Evolutionary conservation across 2,797 vertebrate genomes (phyloP).

Genomic region (Enteromius thamalakanensis): DNA sequence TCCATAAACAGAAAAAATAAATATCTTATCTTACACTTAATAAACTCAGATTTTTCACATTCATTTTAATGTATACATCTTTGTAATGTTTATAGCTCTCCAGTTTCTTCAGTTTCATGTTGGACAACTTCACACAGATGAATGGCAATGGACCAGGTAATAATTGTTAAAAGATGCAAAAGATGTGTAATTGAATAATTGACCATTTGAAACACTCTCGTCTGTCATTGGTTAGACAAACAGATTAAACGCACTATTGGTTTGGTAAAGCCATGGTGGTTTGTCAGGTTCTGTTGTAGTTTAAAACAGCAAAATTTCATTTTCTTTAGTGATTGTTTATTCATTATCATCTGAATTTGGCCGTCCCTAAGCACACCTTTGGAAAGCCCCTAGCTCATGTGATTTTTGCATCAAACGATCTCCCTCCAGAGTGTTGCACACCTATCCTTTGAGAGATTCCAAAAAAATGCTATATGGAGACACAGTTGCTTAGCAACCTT

Average conservation of each 20-base stretch:
- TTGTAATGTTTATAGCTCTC: constrained; percentile 80
- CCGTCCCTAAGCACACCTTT: constrained; percentile 3
- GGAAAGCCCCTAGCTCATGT: constrained; percentile 16
- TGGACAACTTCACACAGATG: constrained; percentile 84
- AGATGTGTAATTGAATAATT: background rate
- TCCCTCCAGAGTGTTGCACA: constrained; percentile 45
- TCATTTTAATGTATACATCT: background rate
- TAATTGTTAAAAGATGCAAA: background rate
- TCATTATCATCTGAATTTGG: constrained; percentile 23
- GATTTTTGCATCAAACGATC: constrained; percentile 41
- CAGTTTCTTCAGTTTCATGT: constrained; percentile 94
- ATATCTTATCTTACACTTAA: background rate
- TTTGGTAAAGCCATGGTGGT: background rate
- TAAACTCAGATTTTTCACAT: background rate
- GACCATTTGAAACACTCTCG: background rate
- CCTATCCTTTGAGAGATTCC: constrained; percentile 53
- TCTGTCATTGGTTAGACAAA: background rate
- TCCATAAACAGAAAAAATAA: too few relatives aligned
- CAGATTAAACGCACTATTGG: background rate
- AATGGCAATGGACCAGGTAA: constrained; percentile 81
- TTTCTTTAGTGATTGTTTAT: constrained; percentile 27
- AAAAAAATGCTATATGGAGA: constrained; percentile 49
- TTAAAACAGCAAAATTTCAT: background rate
- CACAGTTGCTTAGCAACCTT: constrained; percentile 65
- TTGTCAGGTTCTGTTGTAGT: background rate